Percentiles rank a stretch among this genome's conserved stretches.
These are phyloP conservation scores for Xiphophorus maculatus DNA, from an alignment of 2,113 vertebrate species.

Conservation along the genomic window DNA sequence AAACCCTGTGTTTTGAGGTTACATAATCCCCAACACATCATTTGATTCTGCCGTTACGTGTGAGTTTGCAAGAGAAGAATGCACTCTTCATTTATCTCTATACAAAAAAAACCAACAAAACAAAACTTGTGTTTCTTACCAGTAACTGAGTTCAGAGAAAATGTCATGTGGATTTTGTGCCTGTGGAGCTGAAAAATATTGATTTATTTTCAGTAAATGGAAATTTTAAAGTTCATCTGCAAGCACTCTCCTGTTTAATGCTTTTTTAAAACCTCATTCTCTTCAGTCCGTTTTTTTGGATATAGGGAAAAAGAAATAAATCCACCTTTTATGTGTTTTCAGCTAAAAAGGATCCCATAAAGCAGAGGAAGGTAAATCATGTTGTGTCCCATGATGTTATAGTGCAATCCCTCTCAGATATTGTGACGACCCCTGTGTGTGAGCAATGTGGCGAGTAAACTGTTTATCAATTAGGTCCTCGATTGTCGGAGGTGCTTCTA, in stretches of 20 bases:
- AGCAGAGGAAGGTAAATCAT: no score
- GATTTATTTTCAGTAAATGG: background rate
- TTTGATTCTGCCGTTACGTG: slow-evolving; percentile 40
- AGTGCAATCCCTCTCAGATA: no score
- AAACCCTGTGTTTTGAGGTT: slow-evolving; percentile 45
- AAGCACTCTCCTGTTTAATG: background rate
- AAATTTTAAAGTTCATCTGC: slow-evolving; percentile 17
- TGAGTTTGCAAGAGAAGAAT: slow-evolving; percentile 4
- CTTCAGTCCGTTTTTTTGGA: background rate
- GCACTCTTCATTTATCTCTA: background rate
- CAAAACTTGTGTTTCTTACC: slow-evolving; percentile 20
- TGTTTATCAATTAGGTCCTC: no score
- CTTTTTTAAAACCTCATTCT: background rate
- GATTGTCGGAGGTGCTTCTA: no score
- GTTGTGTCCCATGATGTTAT: no score
- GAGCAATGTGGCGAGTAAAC: no score
- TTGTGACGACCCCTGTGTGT: no score
- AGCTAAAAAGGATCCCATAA: no score
- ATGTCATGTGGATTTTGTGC: background rate
- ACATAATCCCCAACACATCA: slow-evolving; percentile 49
- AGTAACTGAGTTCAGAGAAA: slow-evolving; percentile 15
- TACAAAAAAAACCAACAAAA: background rate
- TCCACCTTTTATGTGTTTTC: no score
- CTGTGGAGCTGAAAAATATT: slow-evolving; percentile 5
- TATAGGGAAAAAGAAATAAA: background rate